Base-by-base conservation (phyloP, 2,888 invertebrate species). In the Pseudococcus viburni region DNA sequence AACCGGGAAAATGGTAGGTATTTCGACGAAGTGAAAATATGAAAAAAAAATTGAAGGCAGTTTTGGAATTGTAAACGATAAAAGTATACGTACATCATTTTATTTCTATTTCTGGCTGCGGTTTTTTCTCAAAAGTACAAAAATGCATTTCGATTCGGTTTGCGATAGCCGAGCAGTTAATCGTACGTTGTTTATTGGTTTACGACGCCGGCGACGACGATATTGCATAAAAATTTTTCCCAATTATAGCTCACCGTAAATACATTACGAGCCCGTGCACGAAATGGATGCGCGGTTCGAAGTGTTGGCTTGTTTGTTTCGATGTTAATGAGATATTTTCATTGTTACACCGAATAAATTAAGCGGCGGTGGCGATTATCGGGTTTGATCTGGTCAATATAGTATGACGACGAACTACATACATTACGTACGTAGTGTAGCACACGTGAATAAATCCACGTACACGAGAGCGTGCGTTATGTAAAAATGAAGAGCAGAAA, bases 261-360 rank as follows among this genome's bases (percentile, higher is more conserved):
- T 42, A 9, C 42, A 42, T 42, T 64, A 26, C 12, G 12, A 22
- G 26, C 68, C 26, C 33, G 33, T 73, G 15, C 39, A 33, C 73
- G 73, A 73, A 73, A 73, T 73, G 64, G 19, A 22, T 55, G n/a
- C 55, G 55, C 64, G 64, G 22, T 68, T 26, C 22, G 73, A 33
- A 64, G 64, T 73, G 26, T 33, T 73, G 15, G 33, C 8, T 73
- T 73, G 73, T 73, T 73, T 73, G 73, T 73, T 73, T 73, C 73
- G 73, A 73, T 73, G 73, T 73, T 73, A 73, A 73, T 73, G 73
- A 73, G 73, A 73, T 73, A 73, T 73, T 73, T 73, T 73, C 73
- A 73, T 73, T 73, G 73, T 73, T 33, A 73, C 73, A 33, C 6
- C 33, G 73, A 33, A 73, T 73, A 73, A 73, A 73, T 73, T 73